Base-by-base conservation (phyloP, 2,888 invertebrate species). In the Leucophenga maculata region DNA sequence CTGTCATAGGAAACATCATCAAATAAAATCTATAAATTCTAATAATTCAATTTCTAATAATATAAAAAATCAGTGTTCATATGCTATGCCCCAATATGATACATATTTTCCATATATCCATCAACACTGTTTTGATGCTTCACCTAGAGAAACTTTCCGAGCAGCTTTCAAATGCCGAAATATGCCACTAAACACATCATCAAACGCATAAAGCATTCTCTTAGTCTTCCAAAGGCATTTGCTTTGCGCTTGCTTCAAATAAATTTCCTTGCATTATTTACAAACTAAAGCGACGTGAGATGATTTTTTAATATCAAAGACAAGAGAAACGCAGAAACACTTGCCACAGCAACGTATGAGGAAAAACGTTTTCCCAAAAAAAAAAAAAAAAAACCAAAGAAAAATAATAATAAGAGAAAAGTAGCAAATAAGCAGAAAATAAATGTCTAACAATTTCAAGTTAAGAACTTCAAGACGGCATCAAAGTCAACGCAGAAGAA, bases 211-310 rank as follows among this genome's bases (percentile, higher is more conserved):
- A 50, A 20, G n/a, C 32, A 22, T 26, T 11, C 44, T 31, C 54
- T 18, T 20, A 32, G 13, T 69, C 65, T 50, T 69, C 65, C 32
- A 59, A 59, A 65, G 39, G 70, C 69, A 72, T 70, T 67, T 62
- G 68, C 67, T 62, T 66, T 39, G 39, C 39, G 3, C 39, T 8
- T 9, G 67, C n/a, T n/a, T 62, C 60, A 77, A 82, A 83, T 81
- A 81, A 75, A 81, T 81, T 78, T 78, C 75, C 78, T 78, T 75
- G 82, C 84, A 85, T 85, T 85, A 84, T 84, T 85, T 84, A 83
- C 81, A 81, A 83, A 80, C 77, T 77, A 77, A 78, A 79, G 77
- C 75, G 81, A 85, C 85, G 85, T 84, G 84, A 83, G 79, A 75
- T 75, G 83, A 83, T 82, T 84, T 76, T 77, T 77, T 82, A 82